A percentile compares a stretch with the other conserved stretches of the same genome.
Evolutionary conservation across 92 coral and sea anemone genomes (phyloP).

Genomic region (Paragorgia papillata): DNA sequence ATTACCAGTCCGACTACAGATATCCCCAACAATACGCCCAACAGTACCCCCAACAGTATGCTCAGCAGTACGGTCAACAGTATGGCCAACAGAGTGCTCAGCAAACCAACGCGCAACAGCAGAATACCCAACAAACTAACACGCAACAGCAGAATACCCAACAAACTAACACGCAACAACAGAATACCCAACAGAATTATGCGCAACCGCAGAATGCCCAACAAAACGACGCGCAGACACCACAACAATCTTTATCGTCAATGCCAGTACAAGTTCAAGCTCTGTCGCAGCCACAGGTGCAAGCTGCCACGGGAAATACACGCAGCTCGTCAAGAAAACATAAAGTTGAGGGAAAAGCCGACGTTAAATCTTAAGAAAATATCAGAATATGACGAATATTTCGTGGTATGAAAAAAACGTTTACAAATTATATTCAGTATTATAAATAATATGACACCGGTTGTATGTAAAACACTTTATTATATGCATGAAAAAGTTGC

Average conservation of each 20-base stretch:
- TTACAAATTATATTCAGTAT: no score
- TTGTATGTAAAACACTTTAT: no score
- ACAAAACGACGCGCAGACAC: neutral
- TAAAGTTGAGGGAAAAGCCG: neutral
- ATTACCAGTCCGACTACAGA: neutral
- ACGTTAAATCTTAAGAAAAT: no score
- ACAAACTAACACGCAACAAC: neutral
- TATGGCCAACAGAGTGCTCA: slow-evolving; percentile 42
- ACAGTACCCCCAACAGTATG: slow-evolving; percentile 45
- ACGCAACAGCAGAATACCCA: neutral
- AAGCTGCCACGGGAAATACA: no score
- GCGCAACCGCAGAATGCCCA: neutral
- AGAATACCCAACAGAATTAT: no score
- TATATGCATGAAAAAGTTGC: no score
- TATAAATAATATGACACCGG: no score
- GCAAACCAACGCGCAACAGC: slow-evolving; percentile 40
- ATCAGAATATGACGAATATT: no score
- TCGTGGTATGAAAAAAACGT: no score
- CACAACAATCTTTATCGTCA: neutral
- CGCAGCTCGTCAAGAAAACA: slow-evolving; percentile 4
- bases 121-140: neutral
- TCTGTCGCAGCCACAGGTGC: neutral
- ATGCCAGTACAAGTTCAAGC: slow-evolving; percentile 26
- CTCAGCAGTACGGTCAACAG: slow-evolving; percentile 43
- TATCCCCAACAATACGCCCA: slow-evolving; percentile 39